A percentile compares a stretch with the other conserved stretches of the same genome.
Evolutionary conservation across 2,113 vertebrate genomes (phyloP).

Genomic region (Hiodon alosoides): DNA sequence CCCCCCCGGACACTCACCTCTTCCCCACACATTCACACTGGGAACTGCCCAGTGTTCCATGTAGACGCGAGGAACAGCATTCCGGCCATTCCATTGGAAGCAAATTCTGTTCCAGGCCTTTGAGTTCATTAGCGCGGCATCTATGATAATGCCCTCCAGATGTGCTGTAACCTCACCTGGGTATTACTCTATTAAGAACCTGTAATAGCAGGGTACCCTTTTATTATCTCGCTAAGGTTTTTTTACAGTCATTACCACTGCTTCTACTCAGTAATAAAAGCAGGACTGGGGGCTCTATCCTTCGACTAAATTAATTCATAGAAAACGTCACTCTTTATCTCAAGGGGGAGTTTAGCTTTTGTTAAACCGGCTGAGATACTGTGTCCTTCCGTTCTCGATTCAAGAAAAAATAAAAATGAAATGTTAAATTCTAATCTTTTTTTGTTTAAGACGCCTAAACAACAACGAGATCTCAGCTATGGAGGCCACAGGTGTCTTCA

Average conservation of each 20-base stretch:
- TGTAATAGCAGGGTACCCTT: conserved; percentile 14
- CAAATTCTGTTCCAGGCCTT: background rate
- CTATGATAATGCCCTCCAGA: conserved; percentile 5
- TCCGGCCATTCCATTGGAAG: background rate
- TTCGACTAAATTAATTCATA: too few relatives aligned
- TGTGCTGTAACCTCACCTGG: conserved; percentile 5
- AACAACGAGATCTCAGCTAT: conserved; percentile 90
- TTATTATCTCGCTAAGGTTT: conserved; percentile 6
- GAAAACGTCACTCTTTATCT: too few relatives aligned
- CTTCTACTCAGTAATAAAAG: conserved; percentile 7
- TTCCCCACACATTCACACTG: too few relatives aligned
- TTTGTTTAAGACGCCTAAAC: conserved; percentile 70
- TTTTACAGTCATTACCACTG: conserved; percentile 1
- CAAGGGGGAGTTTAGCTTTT: too few relatives aligned
- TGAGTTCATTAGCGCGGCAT: background rate
- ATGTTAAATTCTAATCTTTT: conserved; percentile 13
- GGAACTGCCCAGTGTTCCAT: too few relatives aligned
- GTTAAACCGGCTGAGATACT: background rate
- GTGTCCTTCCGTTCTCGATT: background rate
- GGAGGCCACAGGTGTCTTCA: conserved; percentile 88
- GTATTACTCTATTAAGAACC: conserved; percentile 10
- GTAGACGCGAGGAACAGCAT: too few relatives aligned
- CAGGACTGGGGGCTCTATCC: background rate
- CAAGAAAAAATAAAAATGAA: background rate
- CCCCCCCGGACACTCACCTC: too few relatives aligned